Percentiles rank a stretch among this genome's conserved stretches.
These are phyloP conservation scores for Pseudopodoces humilis DNA, from an alignment of 2,113 vertebrate species.

Conservation along the genomic window DNA sequence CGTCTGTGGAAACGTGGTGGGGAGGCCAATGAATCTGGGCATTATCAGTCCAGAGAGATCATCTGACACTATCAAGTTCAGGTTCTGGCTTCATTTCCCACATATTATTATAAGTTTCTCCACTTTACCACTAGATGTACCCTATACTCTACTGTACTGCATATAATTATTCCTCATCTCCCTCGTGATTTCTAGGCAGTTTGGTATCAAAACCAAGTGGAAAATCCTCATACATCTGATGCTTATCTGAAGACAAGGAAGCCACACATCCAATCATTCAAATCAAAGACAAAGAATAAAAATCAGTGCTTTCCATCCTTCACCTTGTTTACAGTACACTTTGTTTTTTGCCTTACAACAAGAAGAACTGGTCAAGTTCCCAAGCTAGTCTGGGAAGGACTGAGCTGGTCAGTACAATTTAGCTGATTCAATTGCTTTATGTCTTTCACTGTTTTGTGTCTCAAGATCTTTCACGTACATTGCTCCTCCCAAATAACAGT, in stretches of 20 bases:
- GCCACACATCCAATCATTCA: background rate
- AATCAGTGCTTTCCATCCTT: background rate
- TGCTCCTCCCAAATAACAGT: background rate
- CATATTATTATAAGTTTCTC: conserved; percentile 35
- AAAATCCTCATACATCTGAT: background rate
- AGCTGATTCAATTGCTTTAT: background rate
- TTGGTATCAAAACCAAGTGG: background rate
- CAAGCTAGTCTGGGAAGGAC: background rate
- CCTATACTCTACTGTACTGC: background rate
- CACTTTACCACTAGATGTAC: conserved; percentile 55
- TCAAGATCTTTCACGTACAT: background rate
- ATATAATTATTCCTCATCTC: background rate
- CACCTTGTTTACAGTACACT: background rate
- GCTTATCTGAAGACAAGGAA: background rate
- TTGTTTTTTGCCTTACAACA: background rate
- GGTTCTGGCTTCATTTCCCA: conserved; percentile 23
- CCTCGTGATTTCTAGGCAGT: background rate
- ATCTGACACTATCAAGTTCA: conserved; percentile 35
- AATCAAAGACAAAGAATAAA: background rate
- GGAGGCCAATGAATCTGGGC: conserved; percentile 16
- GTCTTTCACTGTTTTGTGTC: background rate
- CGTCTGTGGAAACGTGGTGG: background rate
- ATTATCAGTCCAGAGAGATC: conserved; percentile 53
- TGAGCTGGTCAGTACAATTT: background rate
- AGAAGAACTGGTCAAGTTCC: background rate